Evolutionary conservation across 2,888 invertebrate species (phyloP).

Genomic region (Agonopterix arenella): DNA sequence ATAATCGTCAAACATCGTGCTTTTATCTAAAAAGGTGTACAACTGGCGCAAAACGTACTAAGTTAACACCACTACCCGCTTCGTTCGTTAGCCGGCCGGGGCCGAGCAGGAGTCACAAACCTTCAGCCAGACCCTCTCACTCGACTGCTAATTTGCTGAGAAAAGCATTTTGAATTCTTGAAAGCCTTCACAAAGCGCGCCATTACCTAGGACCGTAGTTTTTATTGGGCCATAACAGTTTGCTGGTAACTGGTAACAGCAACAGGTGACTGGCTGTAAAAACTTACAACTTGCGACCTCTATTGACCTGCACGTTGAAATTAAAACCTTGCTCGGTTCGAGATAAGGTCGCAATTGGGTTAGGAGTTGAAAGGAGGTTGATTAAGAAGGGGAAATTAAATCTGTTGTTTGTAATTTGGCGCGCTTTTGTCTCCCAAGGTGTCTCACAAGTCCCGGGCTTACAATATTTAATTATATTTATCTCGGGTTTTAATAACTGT

Average conservation of each 20-base stretch:
- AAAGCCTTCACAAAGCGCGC: constrained; percentile 28
- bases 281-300: constrained; percentile 21
- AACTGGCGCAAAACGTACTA: too few species aligned
- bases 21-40: too few species aligned
- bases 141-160: background rate
- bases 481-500: too few species aligned
- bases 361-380: constrained; percentile 14
- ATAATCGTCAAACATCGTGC: too few species aligned
- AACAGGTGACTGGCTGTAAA: constrained; percentile 54
- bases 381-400: constrained; percentile 47
- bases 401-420: constrained; percentile 42
- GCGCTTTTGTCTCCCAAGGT: constrained; percentile 24
- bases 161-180: constrained; percentile 40
- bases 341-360: constrained; percentile 17
- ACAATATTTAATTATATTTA: too few species aligned
- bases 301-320: constrained; percentile 20
- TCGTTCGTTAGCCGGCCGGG: too few species aligned
- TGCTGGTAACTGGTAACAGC: constrained; percentile 22
- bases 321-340: constrained; percentile 15
- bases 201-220: constrained; percentile 47
- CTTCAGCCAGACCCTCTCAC: too few species aligned
- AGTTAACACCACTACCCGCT: too few species aligned
- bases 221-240: constrained; percentile 59
- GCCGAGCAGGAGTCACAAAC: too few species aligned
- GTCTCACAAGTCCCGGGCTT: background rate